phyloP scores from a whole-genome alignment of 2,888 invertebrate genomes.

The Protodeltote pygarga region DNA sequence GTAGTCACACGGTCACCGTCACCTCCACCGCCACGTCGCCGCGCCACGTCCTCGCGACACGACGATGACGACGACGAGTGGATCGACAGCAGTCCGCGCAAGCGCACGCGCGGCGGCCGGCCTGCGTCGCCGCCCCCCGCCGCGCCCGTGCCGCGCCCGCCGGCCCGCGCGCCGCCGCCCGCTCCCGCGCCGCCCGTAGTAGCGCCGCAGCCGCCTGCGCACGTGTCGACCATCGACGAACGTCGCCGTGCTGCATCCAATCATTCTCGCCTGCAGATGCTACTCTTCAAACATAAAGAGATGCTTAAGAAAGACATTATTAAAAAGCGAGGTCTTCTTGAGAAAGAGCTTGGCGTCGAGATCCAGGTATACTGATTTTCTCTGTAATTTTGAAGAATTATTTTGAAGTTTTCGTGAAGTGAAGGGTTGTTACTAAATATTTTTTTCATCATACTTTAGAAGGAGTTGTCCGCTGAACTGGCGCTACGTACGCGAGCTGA shows the following conservation, averaged over 20 bases:
- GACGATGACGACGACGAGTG: conserved; percentile 82
- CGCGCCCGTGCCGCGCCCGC: conserved; percentile 20
- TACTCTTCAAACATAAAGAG: conserved; percentile 95
- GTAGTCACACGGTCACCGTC: conserved; percentile 59
- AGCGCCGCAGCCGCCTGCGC: conserved; percentile 28
- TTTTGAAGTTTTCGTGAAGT: background rate
- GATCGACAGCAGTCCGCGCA: conserved; percentile 75
- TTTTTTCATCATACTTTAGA: conserved; percentile 72
- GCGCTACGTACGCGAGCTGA: conserved; percentile 91
- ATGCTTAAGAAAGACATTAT: conserved; percentile 97
- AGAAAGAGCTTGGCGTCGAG: conserved; percentile 95
- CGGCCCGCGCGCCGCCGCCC: conserved; percentile 19
- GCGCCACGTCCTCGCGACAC: conserved; percentile 62
- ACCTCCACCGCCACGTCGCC: conserved; percentile 67
- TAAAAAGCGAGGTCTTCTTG: conserved; percentile 95
- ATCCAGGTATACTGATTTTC: conserved; percentile 89
- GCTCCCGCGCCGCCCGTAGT: conserved; percentile 52
- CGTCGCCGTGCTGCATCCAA: conserved; percentile 85
- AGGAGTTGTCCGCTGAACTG: conserved; percentile 91
- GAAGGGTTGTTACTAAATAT: background rate
- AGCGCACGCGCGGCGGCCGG: conserved; percentile 56
- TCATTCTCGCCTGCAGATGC: conserved; percentile 89
- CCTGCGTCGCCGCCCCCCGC: conserved; percentile 66
- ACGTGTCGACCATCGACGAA: conserved; percentile 71
- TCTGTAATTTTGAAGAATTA: background rate